Percentiles rank a stretch among this genome's conserved stretches.
phyloP scores from a whole-genome alignment of 2,888 invertebrate genomes.

The Sinhomidia bicolor region DNA sequence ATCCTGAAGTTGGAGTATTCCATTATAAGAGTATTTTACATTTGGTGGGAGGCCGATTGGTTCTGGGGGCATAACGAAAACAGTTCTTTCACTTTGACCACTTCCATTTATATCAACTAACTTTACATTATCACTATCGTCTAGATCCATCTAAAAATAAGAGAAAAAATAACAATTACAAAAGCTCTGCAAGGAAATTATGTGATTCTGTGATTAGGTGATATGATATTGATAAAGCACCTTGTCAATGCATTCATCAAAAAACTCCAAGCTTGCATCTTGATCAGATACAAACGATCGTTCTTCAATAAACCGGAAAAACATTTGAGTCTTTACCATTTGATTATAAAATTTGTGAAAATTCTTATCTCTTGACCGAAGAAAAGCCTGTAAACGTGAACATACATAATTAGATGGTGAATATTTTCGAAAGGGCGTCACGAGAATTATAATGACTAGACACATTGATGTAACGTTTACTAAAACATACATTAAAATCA shows the following conservation, averaged over 20 bases:
- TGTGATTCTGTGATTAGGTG: too few relatives aligned
- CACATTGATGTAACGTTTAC: too few relatives aligned
- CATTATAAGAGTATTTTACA: conserved; percentile 81
- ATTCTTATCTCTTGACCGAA: conserved; percentile 92
- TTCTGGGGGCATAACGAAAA: conserved; percentile 97
- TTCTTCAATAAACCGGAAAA: conserved; percentile 99
- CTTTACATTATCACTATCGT: conserved; percentile 84
- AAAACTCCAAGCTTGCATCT: conserved; percentile 96
- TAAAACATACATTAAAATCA: conserved; percentile 91
- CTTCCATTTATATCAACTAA: conserved; percentile 91
- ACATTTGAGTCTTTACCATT: conserved; percentile 97
- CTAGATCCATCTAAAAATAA: conserved; percentile 81
- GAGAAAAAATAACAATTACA: too few relatives aligned
- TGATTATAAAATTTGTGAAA: conserved; percentile 90
- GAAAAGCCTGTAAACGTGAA: conserved; percentile 84
- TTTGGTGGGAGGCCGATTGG: conserved; percentile 83
- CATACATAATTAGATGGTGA: neutral
- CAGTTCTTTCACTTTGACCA: conserved; percentile 92
- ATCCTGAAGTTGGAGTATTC: conserved; percentile 77
- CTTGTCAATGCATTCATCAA: conserved; percentile 97
- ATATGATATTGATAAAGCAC: too few relatives aligned
- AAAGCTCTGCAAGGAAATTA: too few relatives aligned
- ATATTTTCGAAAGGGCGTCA: neutral
- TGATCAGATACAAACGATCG: conserved; percentile 99
- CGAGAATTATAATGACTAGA: too few relatives aligned